phyloP scores from a whole-genome alignment of 2,888 invertebrate species.

The Spodoptera littoralis region DNA sequence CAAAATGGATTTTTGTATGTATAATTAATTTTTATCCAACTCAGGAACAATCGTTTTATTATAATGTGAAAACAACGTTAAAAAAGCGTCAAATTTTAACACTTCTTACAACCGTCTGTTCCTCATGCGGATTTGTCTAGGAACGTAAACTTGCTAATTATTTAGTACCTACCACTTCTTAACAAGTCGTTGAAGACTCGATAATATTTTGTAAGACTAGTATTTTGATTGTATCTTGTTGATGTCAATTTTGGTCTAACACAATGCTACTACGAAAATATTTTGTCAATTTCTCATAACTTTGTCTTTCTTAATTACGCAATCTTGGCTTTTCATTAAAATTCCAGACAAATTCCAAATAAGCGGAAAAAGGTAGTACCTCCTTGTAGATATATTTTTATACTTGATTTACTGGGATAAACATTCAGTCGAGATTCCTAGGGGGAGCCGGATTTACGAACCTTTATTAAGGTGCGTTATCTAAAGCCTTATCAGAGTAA shows the following conservation, averaged over 20 bases:
- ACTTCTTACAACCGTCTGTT: too few relatives aligned
- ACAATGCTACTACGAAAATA: too few relatives aligned
- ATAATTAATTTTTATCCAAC: not conserved
- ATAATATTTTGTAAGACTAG: too few relatives aligned
- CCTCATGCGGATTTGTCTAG: too few relatives aligned
- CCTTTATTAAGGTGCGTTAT: conserved; percentile 21
- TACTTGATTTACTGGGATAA: conserved; percentile 13
- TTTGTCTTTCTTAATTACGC: not conserved
- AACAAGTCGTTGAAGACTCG: too few relatives aligned
- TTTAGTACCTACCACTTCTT: too few relatives aligned
- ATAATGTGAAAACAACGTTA: not conserved
- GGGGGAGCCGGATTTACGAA: conserved; percentile 7
- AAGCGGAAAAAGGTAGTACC: not conserved
- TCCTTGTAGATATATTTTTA: not conserved
- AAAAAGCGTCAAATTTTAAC: too few relatives aligned
- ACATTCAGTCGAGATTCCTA: conserved; percentile 3
- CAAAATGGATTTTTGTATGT: conserved; percentile 11
- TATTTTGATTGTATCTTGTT: too few relatives aligned
- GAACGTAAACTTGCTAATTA: too few relatives aligned
- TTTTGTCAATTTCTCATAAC: too few relatives aligned
- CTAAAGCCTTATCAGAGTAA: conserved; percentile 18
- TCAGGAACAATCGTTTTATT: not conserved
- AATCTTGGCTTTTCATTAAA: not conserved
- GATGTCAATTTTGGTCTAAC: too few relatives aligned
- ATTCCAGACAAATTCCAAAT: not conserved